Base-by-base conservation (phyloP, 2,113 vertebrate species). In the Harpagus bidentatus region DNA sequence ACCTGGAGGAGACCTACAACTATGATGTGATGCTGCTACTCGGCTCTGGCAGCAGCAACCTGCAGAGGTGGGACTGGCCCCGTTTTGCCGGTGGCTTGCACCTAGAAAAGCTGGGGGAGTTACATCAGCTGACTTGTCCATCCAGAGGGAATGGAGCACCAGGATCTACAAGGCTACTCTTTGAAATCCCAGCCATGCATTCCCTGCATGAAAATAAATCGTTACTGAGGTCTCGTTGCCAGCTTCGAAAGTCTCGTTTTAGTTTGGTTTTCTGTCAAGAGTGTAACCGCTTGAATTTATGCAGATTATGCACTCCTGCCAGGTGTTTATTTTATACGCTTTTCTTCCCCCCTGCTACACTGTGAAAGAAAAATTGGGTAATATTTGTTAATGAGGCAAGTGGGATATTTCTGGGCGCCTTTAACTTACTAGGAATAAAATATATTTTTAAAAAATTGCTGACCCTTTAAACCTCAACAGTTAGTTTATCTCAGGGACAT, bases 301-400 rank as follows among this genome's bases (percentile, higher is more conserved):
- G 93, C 95, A 96, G 88, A 96, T 93, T 88, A 83, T 52, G 73
- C 91, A 71, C 76, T 97, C 84, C 92, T 93, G 90, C 96, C 97
- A 96, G 96, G 92, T 97, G 96, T 95, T 97, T 96, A 88, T 94
- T 97, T 96, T 95, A 93, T 87, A 43, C 3, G n/a, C n/a, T 88
- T 86, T 79, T 84, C 94, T 92, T 90, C 66, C 66, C 70, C 71
- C 55, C 36, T 61, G 59, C 90, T 91, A 74, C 42, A 67, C 29
- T 31, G 32, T 4, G 81, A 76, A 96, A 96, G 90, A 96, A 96
- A 95, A 90, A 97, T 86, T 48, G 94, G 82, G 95, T 92, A 97
- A 94, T 96, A 90, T 94, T 94, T 95, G 88, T 90, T 97, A 97
- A 97, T 97, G 94, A 97, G 96, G 66, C 96, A 94, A 93, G 70